Evolutionary conservation across 2,797 vertebrate genomes (phyloP), one percentile per base, ranked within the genome.

Genomic region (Schizopygopsis malacanthus): DNA sequence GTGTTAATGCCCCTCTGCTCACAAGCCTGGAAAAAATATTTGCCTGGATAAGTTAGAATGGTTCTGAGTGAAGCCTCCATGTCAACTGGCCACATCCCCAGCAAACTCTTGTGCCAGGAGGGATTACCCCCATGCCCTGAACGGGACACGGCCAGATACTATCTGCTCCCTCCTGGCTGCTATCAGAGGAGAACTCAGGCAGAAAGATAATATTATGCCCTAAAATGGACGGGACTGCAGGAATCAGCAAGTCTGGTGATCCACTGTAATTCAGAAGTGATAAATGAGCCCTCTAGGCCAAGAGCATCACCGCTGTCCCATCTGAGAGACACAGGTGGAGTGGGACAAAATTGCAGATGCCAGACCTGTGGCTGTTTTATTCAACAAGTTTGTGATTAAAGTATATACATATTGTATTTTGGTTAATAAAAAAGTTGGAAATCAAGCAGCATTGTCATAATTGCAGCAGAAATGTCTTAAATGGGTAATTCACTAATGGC

Each of bases 11-110:
- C 88, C 41, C 86, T 89, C 88, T 81, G 90, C 91, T 93, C 91
- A 93, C 88, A 91, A 87, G 83, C 91, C 93, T 89, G 91, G 94
- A 92, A 94, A 94, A 94, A 82, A 78, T 81, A 84, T 78, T 84
- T 88, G 85, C 52, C 72, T 85, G 54, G 78, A 50, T 81, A 45
- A 61, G 50, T 47, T 77, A 33, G 47, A 79, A 59, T 65, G 70
- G 76, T 81, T 85, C 71, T 63, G 69, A 75, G 18, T 9, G 4
- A 79, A 81, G 86, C 76, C 59, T 75, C 61, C 41, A 8, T 89
- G 45, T 79, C 71, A 86, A 25, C 86, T 88, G 81, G 81, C 83
- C 22, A 33, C 39, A 75, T 72, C 88, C 63, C 87, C 10, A 50
- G 72, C 45, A 61, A 47, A 67, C 12, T 41, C 28, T 50, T 13